These are phyloP conservation scores for Actenoides lindsayi DNA, from an alignment of 2,113 vertebrate genomes.

Conservation along the genomic window DNA sequence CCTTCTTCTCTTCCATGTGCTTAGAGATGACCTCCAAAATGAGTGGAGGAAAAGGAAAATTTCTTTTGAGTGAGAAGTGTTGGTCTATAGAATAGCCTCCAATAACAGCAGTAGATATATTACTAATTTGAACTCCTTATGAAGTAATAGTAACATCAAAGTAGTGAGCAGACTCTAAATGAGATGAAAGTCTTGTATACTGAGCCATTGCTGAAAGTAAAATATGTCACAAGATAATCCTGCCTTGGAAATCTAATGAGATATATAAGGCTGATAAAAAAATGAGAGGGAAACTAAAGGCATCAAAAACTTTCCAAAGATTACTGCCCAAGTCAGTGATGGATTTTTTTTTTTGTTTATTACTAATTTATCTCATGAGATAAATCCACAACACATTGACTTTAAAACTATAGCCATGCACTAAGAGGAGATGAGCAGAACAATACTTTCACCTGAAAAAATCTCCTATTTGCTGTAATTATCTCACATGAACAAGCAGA, in stretches of 20 bases:
- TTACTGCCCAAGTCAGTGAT: background rate
- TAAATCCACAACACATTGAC: background rate
- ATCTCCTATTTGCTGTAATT: background rate
- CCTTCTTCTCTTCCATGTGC: too few relatives aligned
- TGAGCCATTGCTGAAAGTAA: background rate
- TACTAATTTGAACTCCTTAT: background rate
- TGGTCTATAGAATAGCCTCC: background rate
- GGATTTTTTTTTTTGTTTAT: background rate
- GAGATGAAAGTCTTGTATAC: background rate
- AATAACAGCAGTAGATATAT: background rate
- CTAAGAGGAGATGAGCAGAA: background rate
- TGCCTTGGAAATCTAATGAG: background rate
- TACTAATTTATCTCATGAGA: background rate
- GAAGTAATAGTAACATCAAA: background rate
- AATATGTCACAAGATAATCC: background rate
- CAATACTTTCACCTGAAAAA: background rate
- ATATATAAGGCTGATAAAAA: background rate
- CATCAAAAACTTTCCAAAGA: background rate
- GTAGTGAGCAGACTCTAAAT: background rate
- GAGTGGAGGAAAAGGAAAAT: background rate
- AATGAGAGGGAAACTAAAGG: background rate
- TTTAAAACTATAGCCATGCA: background rate
- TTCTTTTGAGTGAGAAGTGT: background rate
- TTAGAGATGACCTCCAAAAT: too few relatives aligned
- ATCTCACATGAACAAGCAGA: background rate